Conservation (phyloP, 2,113 vertebrate species). For the Antechinus stuartii region DNA sequence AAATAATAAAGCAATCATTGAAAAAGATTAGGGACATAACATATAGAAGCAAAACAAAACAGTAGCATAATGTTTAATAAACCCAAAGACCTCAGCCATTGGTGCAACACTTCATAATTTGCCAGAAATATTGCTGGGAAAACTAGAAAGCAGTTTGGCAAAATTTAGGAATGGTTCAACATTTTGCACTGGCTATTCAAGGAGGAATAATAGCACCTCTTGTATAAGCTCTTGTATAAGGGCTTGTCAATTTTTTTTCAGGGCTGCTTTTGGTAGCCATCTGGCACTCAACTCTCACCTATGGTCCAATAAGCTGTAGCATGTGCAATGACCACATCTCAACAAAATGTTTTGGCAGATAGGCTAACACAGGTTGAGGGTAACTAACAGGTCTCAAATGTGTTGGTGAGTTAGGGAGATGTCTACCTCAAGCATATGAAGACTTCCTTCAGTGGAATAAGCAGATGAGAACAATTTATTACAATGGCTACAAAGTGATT, state of each 20-base stretch:
- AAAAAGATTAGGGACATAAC: not conserved
- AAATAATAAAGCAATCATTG: not conserved
- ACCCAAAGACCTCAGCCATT: not conserved
- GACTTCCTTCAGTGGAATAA: no score
- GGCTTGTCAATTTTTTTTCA: not conserved
- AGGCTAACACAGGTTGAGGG: no score
- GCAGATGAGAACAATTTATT: no score
- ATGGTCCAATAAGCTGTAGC: not conserved
- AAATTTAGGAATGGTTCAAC: not conserved
- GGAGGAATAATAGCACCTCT: not conserved
- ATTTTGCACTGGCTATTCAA: not conserved
- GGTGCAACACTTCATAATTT: not conserved
- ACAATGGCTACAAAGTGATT: no score
- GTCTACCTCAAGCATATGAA: no score
- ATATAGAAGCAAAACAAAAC: not conserved
- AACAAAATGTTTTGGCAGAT: not conserved
- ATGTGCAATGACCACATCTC: not conserved
- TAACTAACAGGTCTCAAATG: no score
- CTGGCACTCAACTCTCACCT: not conserved
- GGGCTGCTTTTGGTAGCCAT: not conserved
- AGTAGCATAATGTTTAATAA: not conserved
- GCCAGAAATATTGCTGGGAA: not conserved
- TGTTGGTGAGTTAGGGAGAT: no score
- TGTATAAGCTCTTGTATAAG: not conserved
- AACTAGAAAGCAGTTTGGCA: not conserved